Conservation (phyloP, 2,888 invertebrate genomes). For the Platynereis dumerilii region DNA sequence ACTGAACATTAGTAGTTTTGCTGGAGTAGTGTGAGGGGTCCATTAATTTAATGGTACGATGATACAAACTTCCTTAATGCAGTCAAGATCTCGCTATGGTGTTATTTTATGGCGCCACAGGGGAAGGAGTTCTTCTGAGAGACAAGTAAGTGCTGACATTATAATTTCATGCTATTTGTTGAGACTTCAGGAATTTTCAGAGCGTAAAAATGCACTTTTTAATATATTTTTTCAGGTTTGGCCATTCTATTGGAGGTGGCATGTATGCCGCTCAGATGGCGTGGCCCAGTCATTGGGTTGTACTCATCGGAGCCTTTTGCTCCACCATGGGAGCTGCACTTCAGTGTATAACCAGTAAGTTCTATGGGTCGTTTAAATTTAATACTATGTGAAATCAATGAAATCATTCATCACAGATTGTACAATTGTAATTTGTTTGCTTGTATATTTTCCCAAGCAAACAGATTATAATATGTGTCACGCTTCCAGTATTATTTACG, state of each 20-base stretch:
- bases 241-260: conserved; percentile 91
- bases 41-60: no score
- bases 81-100: conserved; percentile 78
- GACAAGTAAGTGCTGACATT: conserved; percentile 78
- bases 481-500: no score
- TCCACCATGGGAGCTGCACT: conserved; percentile 96
- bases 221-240: conserved; percentile 77
- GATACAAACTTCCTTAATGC: conserved; percentile 23
- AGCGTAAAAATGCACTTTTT: neutral
- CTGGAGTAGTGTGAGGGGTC: no score
- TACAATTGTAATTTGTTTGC: neutral
- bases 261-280: conserved; percentile 95
- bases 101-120: conserved; percentile 89
- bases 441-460: no score
- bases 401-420: neutral
- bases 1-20: no score
- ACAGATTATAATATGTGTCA: no score
- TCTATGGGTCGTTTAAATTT: no score
- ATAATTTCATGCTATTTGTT: neutral
- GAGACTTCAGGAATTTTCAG: neutral
- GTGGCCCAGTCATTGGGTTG: conserved; percentile 98
- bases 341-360: conserved; percentile 80
- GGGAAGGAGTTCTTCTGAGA: conserved; percentile 87
- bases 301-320: conserved; percentile 91
- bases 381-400: neutral